Percentiles rank a stretch among this genome's conserved stretches.
These are phyloP conservation scores for Pomacea maculata DNA, from an alignment of 1,140 invertebrate species.

Conservation along the genomic window DNA sequence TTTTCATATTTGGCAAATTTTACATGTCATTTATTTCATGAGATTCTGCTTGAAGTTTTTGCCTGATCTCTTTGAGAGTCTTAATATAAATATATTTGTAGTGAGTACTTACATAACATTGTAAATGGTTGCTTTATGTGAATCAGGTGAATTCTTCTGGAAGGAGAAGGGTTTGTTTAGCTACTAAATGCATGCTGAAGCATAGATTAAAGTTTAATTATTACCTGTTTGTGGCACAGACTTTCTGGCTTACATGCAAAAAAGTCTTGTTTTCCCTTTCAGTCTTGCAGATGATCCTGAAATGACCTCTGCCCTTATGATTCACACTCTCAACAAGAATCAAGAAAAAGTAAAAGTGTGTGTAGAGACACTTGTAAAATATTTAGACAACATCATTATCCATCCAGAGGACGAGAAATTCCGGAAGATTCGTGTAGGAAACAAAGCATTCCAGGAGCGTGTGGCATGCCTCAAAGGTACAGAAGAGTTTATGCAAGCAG, in stretches of 20 bases:
- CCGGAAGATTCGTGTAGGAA: constrained; percentile 86
- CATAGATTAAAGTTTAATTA: too few relatives aligned
- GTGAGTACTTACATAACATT: too few relatives aligned
- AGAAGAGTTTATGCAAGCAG: constrained; percentile 82
- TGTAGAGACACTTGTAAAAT: constrained; percentile 86
- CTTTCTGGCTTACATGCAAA: not conserved
- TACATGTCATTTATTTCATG: too few relatives aligned
- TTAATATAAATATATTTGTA: too few relatives aligned
- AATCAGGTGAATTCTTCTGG: too few relatives aligned
- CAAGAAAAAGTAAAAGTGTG: constrained; percentile 83
- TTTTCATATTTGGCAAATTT: too few relatives aligned
- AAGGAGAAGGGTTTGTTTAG: too few relatives aligned
- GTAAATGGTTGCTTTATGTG: too few relatives aligned
- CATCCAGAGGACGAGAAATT: constrained; percentile 89
- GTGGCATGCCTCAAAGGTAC: constrained; percentile 82
- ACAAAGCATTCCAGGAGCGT: constrained; percentile 82
- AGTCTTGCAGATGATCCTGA: constrained; percentile 72
- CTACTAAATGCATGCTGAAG: too few relatives aligned
- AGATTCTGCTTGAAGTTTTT: too few relatives aligned
- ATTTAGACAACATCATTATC: constrained; percentile 88
- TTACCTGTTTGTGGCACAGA: not conserved
- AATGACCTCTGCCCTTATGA: constrained; percentile 67
- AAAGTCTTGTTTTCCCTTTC: not conserved
- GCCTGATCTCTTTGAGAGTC: too few relatives aligned
- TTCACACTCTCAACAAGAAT: constrained; percentile 87